Conservation (phyloP, 2,797 vertebrate genomes). For the Hirundo rustica region DNA sequence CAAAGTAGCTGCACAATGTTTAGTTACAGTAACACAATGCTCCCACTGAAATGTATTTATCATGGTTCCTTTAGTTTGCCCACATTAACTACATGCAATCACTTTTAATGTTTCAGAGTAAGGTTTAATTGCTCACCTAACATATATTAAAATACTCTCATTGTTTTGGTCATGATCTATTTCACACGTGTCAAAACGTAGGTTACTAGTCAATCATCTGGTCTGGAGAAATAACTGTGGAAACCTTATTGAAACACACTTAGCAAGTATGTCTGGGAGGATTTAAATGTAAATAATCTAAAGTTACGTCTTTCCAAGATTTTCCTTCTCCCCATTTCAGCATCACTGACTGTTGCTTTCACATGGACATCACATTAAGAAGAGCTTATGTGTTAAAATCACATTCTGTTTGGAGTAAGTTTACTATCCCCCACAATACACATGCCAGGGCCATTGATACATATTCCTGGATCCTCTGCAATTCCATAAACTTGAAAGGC, state of each 20-base stretch:
- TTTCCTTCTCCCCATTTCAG: neutral
- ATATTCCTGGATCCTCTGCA: accelerated
- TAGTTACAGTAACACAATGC: neutral
- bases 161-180: neutral
- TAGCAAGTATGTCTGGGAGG: neutral
- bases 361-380: neutral
- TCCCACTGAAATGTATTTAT: neutral
- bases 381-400: neutral
- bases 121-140: neutral
- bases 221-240: neutral
- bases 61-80: neutral
- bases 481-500: neutral
- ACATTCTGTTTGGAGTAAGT: neutral
- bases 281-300: neutral
- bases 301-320: neutral
- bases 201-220: neutral
- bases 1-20: neutral
- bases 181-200: neutral
- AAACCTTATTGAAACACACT: neutral
- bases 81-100: neutral
- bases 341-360: neutral
- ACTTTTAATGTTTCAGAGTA: neutral
- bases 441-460: neutral
- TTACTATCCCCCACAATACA: neutral
- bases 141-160: neutral